These are phyloP conservation scores for Aethina tumida DNA, from an alignment of 1,140 invertebrate genomes.

Conservation along the genomic window DNA sequence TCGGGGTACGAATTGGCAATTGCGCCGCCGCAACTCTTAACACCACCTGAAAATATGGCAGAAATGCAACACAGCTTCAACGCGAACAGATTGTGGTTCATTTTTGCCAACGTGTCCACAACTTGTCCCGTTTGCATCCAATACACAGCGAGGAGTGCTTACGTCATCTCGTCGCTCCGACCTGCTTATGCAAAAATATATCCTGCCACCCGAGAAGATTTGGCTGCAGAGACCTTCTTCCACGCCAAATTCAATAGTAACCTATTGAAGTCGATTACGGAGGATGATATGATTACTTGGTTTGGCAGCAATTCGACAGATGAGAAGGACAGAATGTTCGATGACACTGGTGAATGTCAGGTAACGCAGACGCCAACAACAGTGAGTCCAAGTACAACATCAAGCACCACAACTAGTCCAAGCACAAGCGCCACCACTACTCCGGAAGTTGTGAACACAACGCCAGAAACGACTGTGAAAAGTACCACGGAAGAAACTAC, in stretches of 20 bases:
- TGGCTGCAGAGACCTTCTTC: slow-evolving; percentile 51
- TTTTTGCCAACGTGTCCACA: slow-evolving; percentile 50
- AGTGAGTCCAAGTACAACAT: slow-evolving; percentile 1
- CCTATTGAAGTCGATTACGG: slow-evolving; percentile 45
- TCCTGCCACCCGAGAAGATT: slow-evolving; percentile 45
- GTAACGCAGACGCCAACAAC: background rate
- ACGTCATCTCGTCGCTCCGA: slow-evolving; percentile 45
- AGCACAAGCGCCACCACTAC: too few relatives aligned
- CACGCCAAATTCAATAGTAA: slow-evolving; percentile 45
- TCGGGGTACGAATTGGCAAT: slow-evolving; percentile 49
- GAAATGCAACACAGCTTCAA: slow-evolving; percentile 46
- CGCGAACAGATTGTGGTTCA: slow-evolving; percentile 50
- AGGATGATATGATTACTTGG: slow-evolving; percentile 54
- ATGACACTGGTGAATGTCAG: background rate
- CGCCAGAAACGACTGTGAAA: slow-evolving; percentile 1
- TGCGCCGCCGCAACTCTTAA: slow-evolving; percentile 34
- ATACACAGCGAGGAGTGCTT: slow-evolving; percentile 44
- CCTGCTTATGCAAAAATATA: slow-evolving; percentile 51
- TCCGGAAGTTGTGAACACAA: too few relatives aligned
- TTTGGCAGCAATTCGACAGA: slow-evolving; percentile 43
- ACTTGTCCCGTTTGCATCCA: slow-evolving; percentile 48
- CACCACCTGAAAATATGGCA: slow-evolving; percentile 37
- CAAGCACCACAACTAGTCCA: too few relatives aligned
- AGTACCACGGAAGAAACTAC: slow-evolving; percentile 6
- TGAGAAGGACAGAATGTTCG: background rate